These are phyloP conservation scores for Myiozetetes cayanensis DNA, from an alignment of 2,113 vertebrate species.

Conservation along the genomic window DNA sequence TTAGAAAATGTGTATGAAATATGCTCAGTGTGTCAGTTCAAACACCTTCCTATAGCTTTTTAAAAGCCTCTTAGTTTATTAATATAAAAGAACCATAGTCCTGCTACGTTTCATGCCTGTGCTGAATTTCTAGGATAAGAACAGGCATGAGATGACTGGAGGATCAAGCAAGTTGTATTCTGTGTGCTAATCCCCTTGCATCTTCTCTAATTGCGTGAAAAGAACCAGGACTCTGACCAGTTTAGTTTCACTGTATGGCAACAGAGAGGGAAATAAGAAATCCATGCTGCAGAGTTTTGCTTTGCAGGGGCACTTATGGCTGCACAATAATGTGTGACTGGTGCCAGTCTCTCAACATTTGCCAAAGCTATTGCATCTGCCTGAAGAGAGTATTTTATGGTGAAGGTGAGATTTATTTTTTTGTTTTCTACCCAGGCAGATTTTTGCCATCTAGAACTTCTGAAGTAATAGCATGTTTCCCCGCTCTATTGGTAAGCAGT, in stretches of 20 bases:
- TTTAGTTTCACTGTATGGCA: neutral
- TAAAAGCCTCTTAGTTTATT: neutral
- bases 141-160: neutral
- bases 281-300: neutral
- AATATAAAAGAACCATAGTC: neutral
- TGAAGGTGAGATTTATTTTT: neutral
- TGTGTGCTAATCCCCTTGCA: neutral
- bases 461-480: neutral
- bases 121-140: neutral
- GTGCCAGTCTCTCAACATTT: neutral
- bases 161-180: neutral
- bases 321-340: fast-evolving
- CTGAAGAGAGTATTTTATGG: neutral
- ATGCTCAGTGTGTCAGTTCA: neutral
- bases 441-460: neutral
- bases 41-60: neutral
- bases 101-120: neutral
- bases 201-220: neutral
- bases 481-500: neutral
- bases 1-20: neutral
- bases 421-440: neutral
- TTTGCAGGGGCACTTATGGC: neutral
- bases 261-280: neutral
- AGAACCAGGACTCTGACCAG: neutral
- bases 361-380: neutral